Percentiles rank a stretch among this genome's conserved stretches.
These are phyloP conservation scores for Drosophila atroscutellata DNA, from an alignment of 2,888 invertebrate genomes.

Conservation along the genomic window DNA sequence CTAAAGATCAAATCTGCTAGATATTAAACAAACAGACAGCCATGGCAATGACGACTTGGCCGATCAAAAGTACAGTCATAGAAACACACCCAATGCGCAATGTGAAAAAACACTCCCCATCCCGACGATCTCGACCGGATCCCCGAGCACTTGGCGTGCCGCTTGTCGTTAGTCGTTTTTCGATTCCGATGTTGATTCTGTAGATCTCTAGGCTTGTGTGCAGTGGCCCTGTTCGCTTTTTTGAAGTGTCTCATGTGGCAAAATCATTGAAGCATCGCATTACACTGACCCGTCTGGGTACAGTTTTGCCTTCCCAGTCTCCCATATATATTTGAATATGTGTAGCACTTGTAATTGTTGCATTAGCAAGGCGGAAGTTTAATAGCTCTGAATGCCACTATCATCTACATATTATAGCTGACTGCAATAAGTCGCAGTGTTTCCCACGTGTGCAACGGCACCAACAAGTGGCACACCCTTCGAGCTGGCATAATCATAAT, in stretches of 20 bases:
- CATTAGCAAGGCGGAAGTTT: slow-evolving; percentile 57
- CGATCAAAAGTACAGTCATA: no score
- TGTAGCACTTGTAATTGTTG: slow-evolving; percentile 20
- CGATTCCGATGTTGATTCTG: slow-evolving; percentile 23
- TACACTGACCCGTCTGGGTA: slow-evolving; percentile 47
- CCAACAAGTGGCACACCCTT: slow-evolving; percentile 76
- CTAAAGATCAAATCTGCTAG: background rate
- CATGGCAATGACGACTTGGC: background rate
- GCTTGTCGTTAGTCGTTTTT: slow-evolving; percentile 11
- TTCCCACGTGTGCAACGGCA: slow-evolving; percentile 71
- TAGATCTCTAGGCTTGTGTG: slow-evolving; percentile 44
- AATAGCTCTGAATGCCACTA: slow-evolving; percentile 31
- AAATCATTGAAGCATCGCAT: slow-evolving; percentile 73
- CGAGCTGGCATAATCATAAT: slow-evolving; percentile 22
- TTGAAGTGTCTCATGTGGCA: slow-evolving; percentile 45
- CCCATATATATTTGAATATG: slow-evolving; percentile 28
- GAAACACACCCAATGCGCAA: background rate
- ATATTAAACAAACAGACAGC: background rate
- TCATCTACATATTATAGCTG: background rate
- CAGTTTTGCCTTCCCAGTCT: slow-evolving; percentile 55
- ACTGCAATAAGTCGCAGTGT: slow-evolving; percentile 21
- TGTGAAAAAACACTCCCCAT: slow-evolving; percentile 17
- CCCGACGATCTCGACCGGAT: slow-evolving; percentile 50
- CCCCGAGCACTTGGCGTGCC: slow-evolving; percentile 57
- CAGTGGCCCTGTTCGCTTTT: slow-evolving; percentile 19